phyloP scores from a whole-genome alignment of 1,140 invertebrate species.

The Atta cephalotes region DNA sequence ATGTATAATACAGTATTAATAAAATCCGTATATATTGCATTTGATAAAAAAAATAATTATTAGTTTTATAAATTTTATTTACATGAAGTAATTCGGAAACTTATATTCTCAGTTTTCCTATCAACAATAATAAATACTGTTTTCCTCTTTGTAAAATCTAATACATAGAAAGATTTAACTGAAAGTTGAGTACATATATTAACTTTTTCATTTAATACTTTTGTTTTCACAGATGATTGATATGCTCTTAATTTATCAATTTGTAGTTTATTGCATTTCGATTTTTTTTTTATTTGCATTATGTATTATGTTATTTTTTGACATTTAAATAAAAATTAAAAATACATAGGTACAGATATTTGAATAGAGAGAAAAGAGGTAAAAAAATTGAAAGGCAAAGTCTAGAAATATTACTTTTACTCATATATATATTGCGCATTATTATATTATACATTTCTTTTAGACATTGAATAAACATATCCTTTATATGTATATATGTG shows the following conservation, averaged over 20 bases:
- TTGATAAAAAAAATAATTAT: not conserved
- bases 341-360: not conserved
- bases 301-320: not conserved
- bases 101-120: too few species aligned
- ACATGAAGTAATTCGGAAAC: too few species aligned
- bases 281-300: not conserved
- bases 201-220: not conserved
- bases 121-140: slow-evolving; percentile 84
- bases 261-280: not conserved
- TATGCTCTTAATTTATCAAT: not conserved
- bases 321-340: not conserved
- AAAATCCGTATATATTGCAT: too few species aligned
- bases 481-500: not conserved
- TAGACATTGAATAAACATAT: not conserved
- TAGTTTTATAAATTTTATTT: not conserved
- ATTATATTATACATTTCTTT: not conserved
- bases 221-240: not conserved
- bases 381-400: not conserved
- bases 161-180: slow-evolving; percentile 86
- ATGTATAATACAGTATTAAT: not conserved
- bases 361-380: not conserved
- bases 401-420: not conserved
- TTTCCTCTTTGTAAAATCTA: slow-evolving; percentile 86
- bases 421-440: slow-evolving; percentile 4
- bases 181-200: not conserved